Percentiles rank a stretch among this genome's conserved stretches.
Conservation (phyloP, 2,113 vertebrate species). For the Petrocephalus zakoni region DNA sequence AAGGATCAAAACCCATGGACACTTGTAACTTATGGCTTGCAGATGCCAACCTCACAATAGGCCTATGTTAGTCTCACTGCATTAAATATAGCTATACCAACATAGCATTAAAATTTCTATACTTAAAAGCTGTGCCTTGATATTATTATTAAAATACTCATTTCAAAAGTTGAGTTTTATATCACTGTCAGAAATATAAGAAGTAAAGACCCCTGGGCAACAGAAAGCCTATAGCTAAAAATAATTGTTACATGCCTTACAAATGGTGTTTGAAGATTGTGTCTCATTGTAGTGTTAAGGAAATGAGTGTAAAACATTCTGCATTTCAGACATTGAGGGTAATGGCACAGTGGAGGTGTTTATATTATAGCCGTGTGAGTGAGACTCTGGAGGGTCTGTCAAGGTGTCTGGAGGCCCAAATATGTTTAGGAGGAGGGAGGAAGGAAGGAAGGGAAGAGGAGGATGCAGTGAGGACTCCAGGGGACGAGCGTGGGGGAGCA, state of each 20-base stretch:
- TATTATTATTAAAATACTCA: not conserved
- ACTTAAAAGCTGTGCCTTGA: not conserved
- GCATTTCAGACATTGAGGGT: not conserved
- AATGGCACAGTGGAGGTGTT: not conserved
- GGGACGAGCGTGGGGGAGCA: not conserved
- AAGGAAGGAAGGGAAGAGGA: not conserved
- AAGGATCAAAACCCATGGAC: not conserved
- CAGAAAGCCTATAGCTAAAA: not conserved
- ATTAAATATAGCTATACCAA: not conserved
- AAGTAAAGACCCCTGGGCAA: too few relatives aligned
- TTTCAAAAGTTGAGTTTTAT: not conserved
- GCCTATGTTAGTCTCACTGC: not conserved
- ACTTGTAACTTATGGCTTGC: not conserved
- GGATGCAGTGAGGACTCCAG: not conserved
- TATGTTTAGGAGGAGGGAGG: not conserved
- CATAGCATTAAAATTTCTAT: not conserved
- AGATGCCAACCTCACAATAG: not conserved
- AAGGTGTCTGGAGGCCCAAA: not conserved
- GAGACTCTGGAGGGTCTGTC: not conserved
- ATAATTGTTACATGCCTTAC: not conserved
- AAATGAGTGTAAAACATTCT: not conserved
- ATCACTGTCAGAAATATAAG: too few relatives aligned
- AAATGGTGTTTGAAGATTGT: not conserved
- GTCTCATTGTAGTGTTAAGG: not conserved
- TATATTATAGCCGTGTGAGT: not conserved